Conservation (phyloP, 2,888 invertebrate genomes). For the Troilus luridus region DNA sequence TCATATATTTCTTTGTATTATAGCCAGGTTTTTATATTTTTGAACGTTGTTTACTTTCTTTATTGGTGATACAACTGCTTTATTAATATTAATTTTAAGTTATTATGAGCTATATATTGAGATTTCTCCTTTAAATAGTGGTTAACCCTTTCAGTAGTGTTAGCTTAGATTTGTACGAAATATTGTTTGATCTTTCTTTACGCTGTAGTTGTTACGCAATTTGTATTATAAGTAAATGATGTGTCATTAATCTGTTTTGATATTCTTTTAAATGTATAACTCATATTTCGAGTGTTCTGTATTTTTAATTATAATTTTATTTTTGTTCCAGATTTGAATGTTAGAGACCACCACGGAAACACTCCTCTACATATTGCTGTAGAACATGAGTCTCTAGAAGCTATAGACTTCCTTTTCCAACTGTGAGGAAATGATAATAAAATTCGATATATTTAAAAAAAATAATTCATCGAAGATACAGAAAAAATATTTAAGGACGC, state of each 20-base stretch:
- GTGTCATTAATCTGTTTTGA: too few species aligned
- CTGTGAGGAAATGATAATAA: constrained; percentile 73
- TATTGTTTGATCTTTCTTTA: too few species aligned
- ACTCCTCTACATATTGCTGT: constrained; percentile 88
- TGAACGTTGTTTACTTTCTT: neutral
- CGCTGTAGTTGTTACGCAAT: too few species aligned
- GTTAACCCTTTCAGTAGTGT: too few species aligned
- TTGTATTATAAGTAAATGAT: too few species aligned
- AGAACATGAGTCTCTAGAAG: constrained; percentile 79
- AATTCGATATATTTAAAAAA: neutral
- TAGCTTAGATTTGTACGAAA: too few species aligned
- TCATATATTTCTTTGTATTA: neutral
- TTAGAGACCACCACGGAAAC: constrained; percentile 81
- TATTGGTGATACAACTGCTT: neutral
- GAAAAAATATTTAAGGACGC: too few species aligned
- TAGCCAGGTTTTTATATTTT: neutral
- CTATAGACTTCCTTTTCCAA: constrained; percentile 81
- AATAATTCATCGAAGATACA: neutral
- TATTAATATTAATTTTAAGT: neutral
- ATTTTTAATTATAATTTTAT: neutral
- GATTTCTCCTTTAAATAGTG: too few species aligned
- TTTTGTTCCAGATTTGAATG: constrained; percentile 77
- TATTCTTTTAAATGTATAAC: too few species aligned
- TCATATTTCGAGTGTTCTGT: too few species aligned
- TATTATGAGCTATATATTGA: too few species aligned